Base-by-base conservation (phyloP, 2,113 vertebrate species). In the Lagopus muta region DNA sequence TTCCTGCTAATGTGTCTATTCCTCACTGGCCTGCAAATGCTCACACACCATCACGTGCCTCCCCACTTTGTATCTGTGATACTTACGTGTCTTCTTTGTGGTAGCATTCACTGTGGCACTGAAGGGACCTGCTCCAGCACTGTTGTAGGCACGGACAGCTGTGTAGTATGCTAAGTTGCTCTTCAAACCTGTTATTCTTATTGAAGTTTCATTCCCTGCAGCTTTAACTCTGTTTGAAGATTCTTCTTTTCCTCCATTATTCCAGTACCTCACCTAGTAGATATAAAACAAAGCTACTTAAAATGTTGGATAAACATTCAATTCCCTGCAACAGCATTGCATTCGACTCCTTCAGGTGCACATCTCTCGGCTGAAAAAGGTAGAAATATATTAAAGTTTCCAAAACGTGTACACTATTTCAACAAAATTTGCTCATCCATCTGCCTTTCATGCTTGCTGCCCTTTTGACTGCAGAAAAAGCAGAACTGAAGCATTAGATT, bases 11-110 rank as follows among this genome's bases (percentile, higher is more conserved):
- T 7, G 10, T 2, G 18, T 36, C 67, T 30, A 1, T 3, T 50
- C 17, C 20, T 10, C 36, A 11, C 47, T 47, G 34, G 32, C 70
- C 57, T 19, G 25, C 34, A 48, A 43, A 9, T 34, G 69, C 38
- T 32, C 13, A 42, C 54, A n/a, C 66, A 6, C 22, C 55, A 6
- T 28, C 16, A 0, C 12, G 24, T 21, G 65, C 34, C 24, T 86
- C 47, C 25, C 28, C 78, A 12, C 28, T 6, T 40, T 0, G 6
- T 25, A 10, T 45, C 27, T 25, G 47, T 42, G 60, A 5, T 84
- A 98, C 99, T 96, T 97, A 99, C 99, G 98, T 82, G 98, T 98
- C 95, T 99, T 99, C 97, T 98, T 99, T 42, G 99, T 99, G 92
- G 99, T 99, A 76, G 97, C 97, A 70, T 99, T 99, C 64, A 99